Conservation (phyloP, 2,888 invertebrate genomes). For the Corbicula japonica region DNA sequence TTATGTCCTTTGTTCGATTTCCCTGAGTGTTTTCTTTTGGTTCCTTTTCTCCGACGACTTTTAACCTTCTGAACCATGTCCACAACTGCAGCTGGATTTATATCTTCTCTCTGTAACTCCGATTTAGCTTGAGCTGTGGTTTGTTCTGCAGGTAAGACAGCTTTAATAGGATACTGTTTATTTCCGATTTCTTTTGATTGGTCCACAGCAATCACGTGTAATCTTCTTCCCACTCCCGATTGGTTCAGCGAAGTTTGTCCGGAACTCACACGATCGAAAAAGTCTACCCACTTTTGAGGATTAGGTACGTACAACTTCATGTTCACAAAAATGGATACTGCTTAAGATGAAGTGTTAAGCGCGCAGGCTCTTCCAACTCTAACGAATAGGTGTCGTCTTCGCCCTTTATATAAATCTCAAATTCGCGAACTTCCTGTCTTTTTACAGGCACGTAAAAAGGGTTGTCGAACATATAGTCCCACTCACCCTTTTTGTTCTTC, state of each 20-base stretch:
- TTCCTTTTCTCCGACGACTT: background rate
- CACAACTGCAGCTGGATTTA: slow-evolving; percentile 2
- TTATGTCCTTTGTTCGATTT: background rate
- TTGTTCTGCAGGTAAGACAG: slow-evolving; percentile 5
- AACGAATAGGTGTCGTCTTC: slow-evolving; percentile 6
- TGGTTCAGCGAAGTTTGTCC: slow-evolving; percentile 22
- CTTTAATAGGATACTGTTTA: background rate
- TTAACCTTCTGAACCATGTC: background rate
- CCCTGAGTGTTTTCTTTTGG: background rate
- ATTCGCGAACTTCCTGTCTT: slow-evolving; percentile 33
- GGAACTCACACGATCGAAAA: slow-evolving; percentile 23
- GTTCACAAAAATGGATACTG: slow-evolving; percentile 14
- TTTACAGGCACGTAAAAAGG: slow-evolving; percentile 50
- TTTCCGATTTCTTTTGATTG: background rate
- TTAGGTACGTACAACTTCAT: slow-evolving; percentile 46
- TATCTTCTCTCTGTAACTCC: slow-evolving; percentile 8
- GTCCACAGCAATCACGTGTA: slow-evolving; percentile 19
- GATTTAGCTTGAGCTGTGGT: slow-evolving; percentile 11
- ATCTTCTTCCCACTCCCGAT: slow-evolving; percentile 19
- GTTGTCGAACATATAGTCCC: slow-evolving; percentile 31
- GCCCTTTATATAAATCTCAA: slow-evolving; percentile 39
- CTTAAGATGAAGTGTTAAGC: slow-evolving; percentile 33
- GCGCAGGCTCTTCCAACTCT: slow-evolving; percentile 20
- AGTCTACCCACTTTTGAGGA: slow-evolving; percentile 44
- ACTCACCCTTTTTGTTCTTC: slow-evolving; percentile 32